phyloP scores from a whole-genome alignment of 1,140 invertebrate species.

The Lasioglossum albipes region DNA sequence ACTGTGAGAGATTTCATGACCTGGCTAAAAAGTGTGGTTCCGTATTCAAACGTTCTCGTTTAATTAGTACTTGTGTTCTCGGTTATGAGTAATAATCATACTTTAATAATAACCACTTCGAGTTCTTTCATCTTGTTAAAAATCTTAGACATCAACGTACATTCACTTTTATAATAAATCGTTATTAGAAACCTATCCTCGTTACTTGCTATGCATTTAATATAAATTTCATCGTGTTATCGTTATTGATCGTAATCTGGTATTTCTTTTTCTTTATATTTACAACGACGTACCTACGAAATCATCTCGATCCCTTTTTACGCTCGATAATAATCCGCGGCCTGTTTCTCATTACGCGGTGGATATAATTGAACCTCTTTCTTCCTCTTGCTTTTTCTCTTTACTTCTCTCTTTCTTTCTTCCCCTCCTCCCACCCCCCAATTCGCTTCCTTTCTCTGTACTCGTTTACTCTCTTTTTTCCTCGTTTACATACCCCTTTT shows the following conservation, averaged over 20 bases:
- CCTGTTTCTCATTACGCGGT: conserved; percentile 27
- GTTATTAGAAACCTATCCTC: conserved; percentile 77
- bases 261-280: conserved; percentile 59
- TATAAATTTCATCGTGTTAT: conserved; percentile 72
- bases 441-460: too few species aligned
- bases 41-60: conserved; percentile 62
- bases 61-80: conserved; percentile 67
- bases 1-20: conserved; percentile 70
- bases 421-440: too few species aligned
- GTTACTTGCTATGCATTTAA: conserved; percentile 75
- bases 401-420: neutral
- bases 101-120: conserved; percentile 72
- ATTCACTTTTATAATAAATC: conserved; percentile 78
- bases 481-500: conserved; percentile 20
- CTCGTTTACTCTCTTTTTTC: conserved; percentile 26
- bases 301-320: conserved; percentile 52
- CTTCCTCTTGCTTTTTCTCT: neutral
- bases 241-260: conserved; percentile 57
- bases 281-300: conserved; percentile 69
- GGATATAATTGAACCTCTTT: conserved; percentile 21
- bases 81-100: conserved; percentile 72
- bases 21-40: conserved; percentile 66
- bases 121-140: conserved; percentile 70
- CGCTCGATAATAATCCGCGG: conserved; percentile 40
- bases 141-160: conserved; percentile 79